Conservation (phyloP, 2,113 vertebrate genomes). For the Mormoops blainvillei region DNA sequence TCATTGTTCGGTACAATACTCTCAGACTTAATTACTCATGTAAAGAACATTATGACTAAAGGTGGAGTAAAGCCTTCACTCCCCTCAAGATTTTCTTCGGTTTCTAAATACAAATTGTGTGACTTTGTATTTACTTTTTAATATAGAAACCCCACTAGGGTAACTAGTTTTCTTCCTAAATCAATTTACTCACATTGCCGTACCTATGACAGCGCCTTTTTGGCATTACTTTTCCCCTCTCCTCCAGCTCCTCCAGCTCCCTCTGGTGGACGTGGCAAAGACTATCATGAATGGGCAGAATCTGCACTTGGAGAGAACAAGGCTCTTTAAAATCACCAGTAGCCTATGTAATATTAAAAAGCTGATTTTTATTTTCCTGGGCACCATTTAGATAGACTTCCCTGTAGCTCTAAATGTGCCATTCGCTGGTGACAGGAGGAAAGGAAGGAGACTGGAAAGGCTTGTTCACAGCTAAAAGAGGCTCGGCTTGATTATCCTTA, state of each 20-base stretch:
- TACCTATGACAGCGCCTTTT: conserved; percentile 23
- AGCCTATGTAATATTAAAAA: not conserved
- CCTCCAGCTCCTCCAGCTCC: no score
- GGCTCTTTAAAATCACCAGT: not conserved
- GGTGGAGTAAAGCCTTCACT: conserved; percentile 40
- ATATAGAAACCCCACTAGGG: conserved; percentile 1
- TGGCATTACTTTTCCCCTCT: not conserved
- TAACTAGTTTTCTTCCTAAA: conserved; percentile 67
- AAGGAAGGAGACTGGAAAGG: conserved; percentile 72
- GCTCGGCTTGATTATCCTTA: conserved; percentile 78
- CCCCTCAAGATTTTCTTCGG: conserved; percentile 49
- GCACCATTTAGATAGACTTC: conserved; percentile 53
- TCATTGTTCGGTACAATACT: conserved; percentile 50
- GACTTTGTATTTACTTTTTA: conserved; percentile 42
- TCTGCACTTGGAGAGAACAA: not conserved
- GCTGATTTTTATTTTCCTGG: not conserved
- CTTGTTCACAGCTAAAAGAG: conserved; percentile 71
- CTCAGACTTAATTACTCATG: conserved; percentile 61
- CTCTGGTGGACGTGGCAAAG: no score
- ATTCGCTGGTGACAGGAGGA: conserved; percentile 53
- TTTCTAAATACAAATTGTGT: conserved; percentile 7
- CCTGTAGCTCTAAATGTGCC: conserved; percentile 21
- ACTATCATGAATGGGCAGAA: not conserved
- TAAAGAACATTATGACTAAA: conserved; percentile 46
- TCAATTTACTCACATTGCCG: conserved; percentile 10